Conservation (phyloP, 2,113 vertebrate species). For the Dipodomys stephensi region DNA sequence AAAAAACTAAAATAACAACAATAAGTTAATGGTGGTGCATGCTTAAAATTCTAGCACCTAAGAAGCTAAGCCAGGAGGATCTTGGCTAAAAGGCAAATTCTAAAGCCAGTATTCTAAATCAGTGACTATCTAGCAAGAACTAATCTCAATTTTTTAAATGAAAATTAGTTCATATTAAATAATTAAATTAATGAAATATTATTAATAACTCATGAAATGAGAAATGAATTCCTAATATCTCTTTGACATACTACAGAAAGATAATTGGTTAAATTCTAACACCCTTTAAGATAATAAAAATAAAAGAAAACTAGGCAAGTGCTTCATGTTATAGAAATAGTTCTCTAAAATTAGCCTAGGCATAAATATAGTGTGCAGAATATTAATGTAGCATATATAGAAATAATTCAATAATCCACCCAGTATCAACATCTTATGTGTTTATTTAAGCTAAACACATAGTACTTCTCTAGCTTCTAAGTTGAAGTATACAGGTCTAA, state of each 20-base stretch:
- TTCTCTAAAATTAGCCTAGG: neutral
- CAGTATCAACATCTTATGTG: neutral
- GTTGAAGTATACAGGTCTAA: neutral
- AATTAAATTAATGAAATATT: neutral
- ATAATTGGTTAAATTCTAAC: neutral
- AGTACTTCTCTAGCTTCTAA: neutral
- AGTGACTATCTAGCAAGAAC: no score
- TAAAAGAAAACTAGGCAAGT: neutral
- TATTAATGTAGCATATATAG: slow-evolving; percentile 9
- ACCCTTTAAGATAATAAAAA: neutral
- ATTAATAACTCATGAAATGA: neutral
- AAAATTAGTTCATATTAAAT: no score
- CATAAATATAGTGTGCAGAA: neutral
- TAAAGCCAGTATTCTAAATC: no score
- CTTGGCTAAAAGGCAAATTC: no score
- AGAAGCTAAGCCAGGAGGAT: no score
- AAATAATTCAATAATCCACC: neutral
- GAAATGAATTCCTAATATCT: neutral
- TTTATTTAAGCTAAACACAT: slow-evolving; percentile 49
- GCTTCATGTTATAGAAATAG: neutral
- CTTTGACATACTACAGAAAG: neutral
- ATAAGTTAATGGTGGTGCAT: no score
- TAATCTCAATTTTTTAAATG: no score
- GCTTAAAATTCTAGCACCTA: no score
- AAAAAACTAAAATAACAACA: no score